phyloP scores from a whole-genome alignment of 1,140 invertebrate species.

The Drosophila ananassae region DNA sequence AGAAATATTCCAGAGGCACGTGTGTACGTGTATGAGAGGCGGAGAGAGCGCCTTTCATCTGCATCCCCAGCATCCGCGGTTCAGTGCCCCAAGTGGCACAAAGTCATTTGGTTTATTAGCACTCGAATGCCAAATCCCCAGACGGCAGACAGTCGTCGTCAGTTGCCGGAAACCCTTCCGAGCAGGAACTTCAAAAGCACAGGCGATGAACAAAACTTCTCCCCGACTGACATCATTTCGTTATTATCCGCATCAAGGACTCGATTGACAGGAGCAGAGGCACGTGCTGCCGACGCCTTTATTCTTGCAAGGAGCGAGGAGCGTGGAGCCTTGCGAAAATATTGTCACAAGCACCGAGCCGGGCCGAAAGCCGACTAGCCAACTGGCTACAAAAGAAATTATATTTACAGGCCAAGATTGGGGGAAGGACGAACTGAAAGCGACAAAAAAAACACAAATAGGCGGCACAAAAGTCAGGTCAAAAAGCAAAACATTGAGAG shows the following conservation, averaged over 20 bases:
- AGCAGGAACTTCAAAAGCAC: constrained; percentile 51
- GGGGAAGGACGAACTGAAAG: background rate
- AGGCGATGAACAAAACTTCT: constrained; percentile 47
- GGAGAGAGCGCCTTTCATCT: constrained; percentile 9
- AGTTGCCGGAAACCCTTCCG: constrained; percentile 61
- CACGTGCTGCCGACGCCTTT: constrained; percentile 77
- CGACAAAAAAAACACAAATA: constrained; percentile 65
- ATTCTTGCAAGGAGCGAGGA: constrained; percentile 22
- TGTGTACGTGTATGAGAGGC: constrained; percentile 38
- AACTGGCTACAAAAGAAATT: constrained; percentile 74
- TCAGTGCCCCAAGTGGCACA: constrained; percentile 65
- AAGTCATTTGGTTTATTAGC: constrained; percentile 79
- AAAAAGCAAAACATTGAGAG: constrained; percentile 6
- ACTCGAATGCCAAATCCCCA: constrained; percentile 42
- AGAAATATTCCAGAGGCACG: constrained; percentile 37
- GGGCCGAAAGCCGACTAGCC: constrained; percentile 29
- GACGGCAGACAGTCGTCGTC: background rate
- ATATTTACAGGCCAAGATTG: constrained; percentile 55
- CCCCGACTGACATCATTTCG: constrained; percentile 74
- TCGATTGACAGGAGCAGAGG: constrained; percentile 74
- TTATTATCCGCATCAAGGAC: constrained; percentile 81
- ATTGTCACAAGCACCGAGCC: constrained; percentile 71
- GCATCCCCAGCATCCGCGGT: constrained; percentile 16
- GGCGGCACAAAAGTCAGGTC: constrained; percentile 32
- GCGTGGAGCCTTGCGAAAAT: constrained; percentile 60